Evolutionary conservation across 2,113 vertebrate genomes (phyloP), one percentile per base, ranked within the genome.

Genomic region (Macrotus californicus): DNA sequence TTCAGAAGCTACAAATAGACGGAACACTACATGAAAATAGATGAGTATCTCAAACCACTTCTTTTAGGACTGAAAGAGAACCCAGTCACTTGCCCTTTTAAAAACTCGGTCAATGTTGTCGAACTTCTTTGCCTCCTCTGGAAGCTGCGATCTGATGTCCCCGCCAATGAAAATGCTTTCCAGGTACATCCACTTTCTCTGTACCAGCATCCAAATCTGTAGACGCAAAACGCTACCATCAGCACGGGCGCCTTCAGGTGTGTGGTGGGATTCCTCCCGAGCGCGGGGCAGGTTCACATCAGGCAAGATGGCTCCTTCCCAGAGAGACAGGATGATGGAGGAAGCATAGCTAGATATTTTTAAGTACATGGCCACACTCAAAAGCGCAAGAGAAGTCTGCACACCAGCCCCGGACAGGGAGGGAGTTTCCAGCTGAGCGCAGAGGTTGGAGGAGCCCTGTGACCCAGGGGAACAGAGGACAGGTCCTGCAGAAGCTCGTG

Each of bases 101-200:
- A 99, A 99, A 75, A 98, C 93, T 83, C 96, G 98, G 94, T 99
- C 99, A 46, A 99, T 98, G 50, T 98, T 98, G 94, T 99, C 99
- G 97, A 99, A 99, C 94, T 99, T 99, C 97, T 99, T 99, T 0
- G 99, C 99, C 97, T 99, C 99, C 0, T 99, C 99, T 0, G 99
- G 99, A 91, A 99, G 98, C 82, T 99, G 99, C 1, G 98, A 98
- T 88, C 99, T 97, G 97, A 99, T 99, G 95, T 99, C 99, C 54
- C 98, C 99, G 41, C 99, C 98, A 26, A 99, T 99, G 96, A 99
- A 99, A 90, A 99, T 99, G 97, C 99, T 99, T 95, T 99, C 99
- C 77, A 99, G 97, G 93, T 99, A 99, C 99, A 99, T 99, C 99
- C 99, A 99, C 97, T 99, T 99, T 6, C 99, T 98, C 97, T 99